phyloP scores from a whole-genome alignment of 1,140 invertebrate genomes.

The Drosophila lini region DNA sequence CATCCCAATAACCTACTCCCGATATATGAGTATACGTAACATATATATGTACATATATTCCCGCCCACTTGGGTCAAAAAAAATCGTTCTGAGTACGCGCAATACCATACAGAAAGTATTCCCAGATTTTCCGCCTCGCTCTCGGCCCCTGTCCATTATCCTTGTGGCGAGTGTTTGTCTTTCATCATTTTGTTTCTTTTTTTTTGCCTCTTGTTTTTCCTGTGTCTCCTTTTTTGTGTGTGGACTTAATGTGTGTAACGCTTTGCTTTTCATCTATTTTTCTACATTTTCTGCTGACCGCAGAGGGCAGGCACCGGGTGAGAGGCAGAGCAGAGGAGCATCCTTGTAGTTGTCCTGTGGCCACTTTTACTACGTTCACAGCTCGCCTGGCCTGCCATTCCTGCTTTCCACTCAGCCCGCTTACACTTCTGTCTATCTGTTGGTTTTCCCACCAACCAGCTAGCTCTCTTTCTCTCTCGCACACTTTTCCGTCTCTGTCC shows the following conservation, averaged over 20 bases:
- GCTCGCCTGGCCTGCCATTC: slow-evolving; percentile 48
- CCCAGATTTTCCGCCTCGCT: slow-evolving; percentile 20
- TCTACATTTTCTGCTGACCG: slow-evolving; percentile 75
- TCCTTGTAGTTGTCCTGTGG: slow-evolving; percentile 57
- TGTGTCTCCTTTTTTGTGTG: slow-evolving; percentile 25
- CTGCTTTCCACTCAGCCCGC: slow-evolving; percentile 32
- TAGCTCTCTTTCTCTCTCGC: background rate
- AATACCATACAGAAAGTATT: slow-evolving; percentile 51
- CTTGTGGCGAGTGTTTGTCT: slow-evolving; percentile 83
- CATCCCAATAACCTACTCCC: slow-evolving; percentile 3
- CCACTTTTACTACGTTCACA: slow-evolving; percentile 48
- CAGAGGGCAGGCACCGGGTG: slow-evolving; percentile 24
- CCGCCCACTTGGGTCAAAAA: background rate
- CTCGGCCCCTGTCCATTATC: slow-evolving; percentile 60
- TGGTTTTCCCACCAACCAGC: slow-evolving; percentile 21
- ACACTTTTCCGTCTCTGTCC: slow-evolving; percentile 26
- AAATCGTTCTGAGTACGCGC: slow-evolving; percentile 50
- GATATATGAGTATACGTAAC: background rate
- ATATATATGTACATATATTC: background rate
- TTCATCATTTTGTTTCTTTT: slow-evolving; percentile 72
- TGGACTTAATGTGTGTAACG: slow-evolving; percentile 79
- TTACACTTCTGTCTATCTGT: slow-evolving; percentile 36
- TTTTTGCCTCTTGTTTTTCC: slow-evolving; percentile 39
- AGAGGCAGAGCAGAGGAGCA: slow-evolving; percentile 27
- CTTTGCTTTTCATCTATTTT: slow-evolving; percentile 78